Evolutionary conservation across 2,888 invertebrate genomes (phyloP), one percentile per base, ranked within the genome.

Genomic region (Cataglyphis livida): DNA sequence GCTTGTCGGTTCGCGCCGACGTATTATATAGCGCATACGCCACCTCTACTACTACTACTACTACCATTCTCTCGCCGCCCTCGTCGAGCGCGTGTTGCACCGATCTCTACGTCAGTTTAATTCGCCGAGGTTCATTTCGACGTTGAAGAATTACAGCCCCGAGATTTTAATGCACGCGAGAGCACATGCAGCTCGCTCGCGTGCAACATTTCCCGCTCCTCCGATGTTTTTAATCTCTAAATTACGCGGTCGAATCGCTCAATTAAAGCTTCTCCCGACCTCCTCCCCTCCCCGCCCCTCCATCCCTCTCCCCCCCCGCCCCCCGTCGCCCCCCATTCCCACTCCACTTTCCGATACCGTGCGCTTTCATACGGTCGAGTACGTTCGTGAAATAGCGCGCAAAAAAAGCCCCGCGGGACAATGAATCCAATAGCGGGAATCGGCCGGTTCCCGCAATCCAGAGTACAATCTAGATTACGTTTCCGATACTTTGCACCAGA

Each of bases 161-260:
- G 78, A 68, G 78, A 78, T 78, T 78, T 78, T 68, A 78, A 70
- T 57, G 44, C 78, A 78, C 78, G 70, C 78, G 44, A 78, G 32
- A 25, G 25, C 32, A 32, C 54, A 21, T 44, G 68, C 44, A 12
- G 35, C 41, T 38, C 65, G 28, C 48, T 78, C 68, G 78, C 78
- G 68, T 78, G 78, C 66, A 66, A 57, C 66, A 21, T 32, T n/a
- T n/a, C 48, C 10, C 74, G 15, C 41, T 3, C 66, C 21, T 15
- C 35, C 21, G 15, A 70, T 78, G 44, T 78, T 78, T 78, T 70
- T 78, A 79, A 79, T 79, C 78, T 79, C 78, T 68, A 68, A 79
- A 79, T 79, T 70, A 79, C 78, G 78, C 78, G 70, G 70, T 79
- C 78, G 78, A 79, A 79, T 70, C 78, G 78, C 78, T 79, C 78